Evolutionary conservation across 2,888 invertebrate genomes (phyloP).

Genomic region (Chrysina gloriosa): DNA sequence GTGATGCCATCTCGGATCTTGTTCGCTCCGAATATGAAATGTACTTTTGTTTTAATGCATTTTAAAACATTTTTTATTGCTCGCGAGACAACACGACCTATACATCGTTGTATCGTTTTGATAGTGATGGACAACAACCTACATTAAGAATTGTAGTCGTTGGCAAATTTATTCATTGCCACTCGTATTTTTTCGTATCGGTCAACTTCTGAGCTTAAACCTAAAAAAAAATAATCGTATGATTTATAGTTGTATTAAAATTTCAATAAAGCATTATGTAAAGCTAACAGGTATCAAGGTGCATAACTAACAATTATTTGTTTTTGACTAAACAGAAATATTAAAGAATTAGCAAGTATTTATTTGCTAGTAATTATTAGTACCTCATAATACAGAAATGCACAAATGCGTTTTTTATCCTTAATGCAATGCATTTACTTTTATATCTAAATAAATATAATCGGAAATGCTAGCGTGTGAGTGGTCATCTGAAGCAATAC

Average conservation of each 20-base stretch:
- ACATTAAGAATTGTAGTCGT: conserved; percentile 4
- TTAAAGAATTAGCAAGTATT: no score
- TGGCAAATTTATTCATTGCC: conserved; percentile 30
- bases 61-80: conserved; percentile 53
- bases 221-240: background rate
- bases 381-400: no score
- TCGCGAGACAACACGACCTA: conserved; percentile 1
- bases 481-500: conserved; percentile 55
- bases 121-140: conserved; percentile 16
- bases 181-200: conserved; percentile 7
- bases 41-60: conserved; percentile 59
- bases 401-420: no score
- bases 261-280: background rate
- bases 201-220: background rate
- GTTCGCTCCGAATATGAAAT: conserved; percentile 51
- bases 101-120: conserved; percentile 6
- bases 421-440: no score
- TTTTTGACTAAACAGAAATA: no score
- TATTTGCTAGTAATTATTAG: no score
- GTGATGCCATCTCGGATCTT: conserved; percentile 50
- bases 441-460: no score
- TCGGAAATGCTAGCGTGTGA: conserved; percentile 33
- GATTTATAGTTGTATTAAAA: background rate
- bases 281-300: no score
- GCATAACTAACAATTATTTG: no score